phyloP scores from a whole-genome alignment of 2,888 invertebrate genomes.

The Melanostoma mellinum region DNA sequence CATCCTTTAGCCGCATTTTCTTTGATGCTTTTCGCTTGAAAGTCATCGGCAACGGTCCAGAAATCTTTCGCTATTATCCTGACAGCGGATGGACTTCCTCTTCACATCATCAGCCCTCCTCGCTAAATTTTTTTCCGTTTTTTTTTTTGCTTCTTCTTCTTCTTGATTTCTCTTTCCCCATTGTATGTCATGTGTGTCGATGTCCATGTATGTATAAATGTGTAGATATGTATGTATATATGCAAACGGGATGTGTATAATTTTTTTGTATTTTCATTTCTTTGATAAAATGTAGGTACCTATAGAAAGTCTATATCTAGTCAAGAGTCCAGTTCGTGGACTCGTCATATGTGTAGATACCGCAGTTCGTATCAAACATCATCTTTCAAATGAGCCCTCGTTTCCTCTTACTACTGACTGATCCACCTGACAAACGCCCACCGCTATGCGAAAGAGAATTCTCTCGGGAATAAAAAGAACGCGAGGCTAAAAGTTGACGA shows the following conservation, averaged over 20 bases:
- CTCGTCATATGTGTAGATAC: constrained; percentile 61
- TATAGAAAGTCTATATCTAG: constrained; percentile 44
- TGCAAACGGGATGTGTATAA: constrained; percentile 15
- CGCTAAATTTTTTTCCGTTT: constrained; percentile 26
- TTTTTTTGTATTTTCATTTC: constrained; percentile 68
- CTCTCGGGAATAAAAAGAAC: constrained; percentile 44
- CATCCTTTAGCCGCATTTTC: constrained; percentile 71
- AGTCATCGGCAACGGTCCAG: constrained; percentile 74
- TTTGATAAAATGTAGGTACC: constrained; percentile 18
- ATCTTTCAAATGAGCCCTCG: constrained; percentile 57
- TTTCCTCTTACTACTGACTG: not conserved
- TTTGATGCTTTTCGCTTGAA: constrained; percentile 69
- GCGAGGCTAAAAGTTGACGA: constrained; percentile 70
- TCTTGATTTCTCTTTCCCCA: constrained; percentile 2
- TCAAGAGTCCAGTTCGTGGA: constrained; percentile 61
- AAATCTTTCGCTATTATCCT: constrained; percentile 73
- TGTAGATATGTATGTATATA: constrained; percentile 9
- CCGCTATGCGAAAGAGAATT: constrained; percentile 59
- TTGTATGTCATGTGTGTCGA: constrained; percentile 25
- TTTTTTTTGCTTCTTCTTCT: constrained; percentile 42
- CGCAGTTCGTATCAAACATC: constrained; percentile 66
- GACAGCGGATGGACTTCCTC: constrained; percentile 72
- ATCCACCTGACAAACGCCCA: constrained; percentile 56
- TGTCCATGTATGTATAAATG: constrained; percentile 8
- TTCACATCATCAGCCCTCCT: constrained; percentile 59